Percentiles rank a stretch among this genome's conserved stretches.
Conservation (phyloP, 1,140 invertebrate genomes). For the Solen grandis region DNA sequence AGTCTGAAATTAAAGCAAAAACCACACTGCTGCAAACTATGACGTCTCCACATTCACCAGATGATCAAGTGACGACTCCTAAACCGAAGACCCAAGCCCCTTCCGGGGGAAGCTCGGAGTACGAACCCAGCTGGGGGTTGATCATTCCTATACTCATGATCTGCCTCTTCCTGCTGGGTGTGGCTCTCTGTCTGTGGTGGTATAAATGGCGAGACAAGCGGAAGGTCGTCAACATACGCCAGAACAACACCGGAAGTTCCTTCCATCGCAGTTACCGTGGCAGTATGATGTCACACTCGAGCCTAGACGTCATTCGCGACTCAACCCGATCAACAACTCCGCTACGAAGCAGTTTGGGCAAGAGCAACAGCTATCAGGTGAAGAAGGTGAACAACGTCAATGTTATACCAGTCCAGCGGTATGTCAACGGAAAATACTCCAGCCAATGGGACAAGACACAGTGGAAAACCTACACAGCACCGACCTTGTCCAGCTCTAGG, state of each 20-base stretch:
- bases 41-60: too few relatives aligned
- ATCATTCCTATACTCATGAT: constrained; percentile 56
- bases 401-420: constrained; percentile 40
- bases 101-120: too few relatives aligned
- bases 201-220: constrained; percentile 55
- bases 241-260: not conserved
- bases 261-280: constrained; percentile 39
- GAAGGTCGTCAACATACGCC: constrained; percentile 1
- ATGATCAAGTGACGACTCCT: too few relatives aligned
- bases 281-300: not conserved
- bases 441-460: constrained; percentile 49
- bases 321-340: constrained; percentile 56
- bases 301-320: constrained; percentile 36
- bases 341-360: constrained; percentile 23
- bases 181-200: constrained; percentile 52
- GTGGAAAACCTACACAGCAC: constrained; percentile 30
- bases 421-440: constrained; percentile 30
- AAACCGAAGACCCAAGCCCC: too few relatives aligned
- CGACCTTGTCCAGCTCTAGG: not conserved
- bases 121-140: constrained; percentile 52
- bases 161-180: constrained; percentile 45
- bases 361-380: constrained; percentile 16
- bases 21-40: too few relatives aligned
- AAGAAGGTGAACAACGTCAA: constrained; percentile 42
- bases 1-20: too few relatives aligned